Evolutionary conservation across 2,888 invertebrate genomes (phyloP), one percentile per base, ranked within the genome.

Genomic region (Periphyllus acericola): DNA sequence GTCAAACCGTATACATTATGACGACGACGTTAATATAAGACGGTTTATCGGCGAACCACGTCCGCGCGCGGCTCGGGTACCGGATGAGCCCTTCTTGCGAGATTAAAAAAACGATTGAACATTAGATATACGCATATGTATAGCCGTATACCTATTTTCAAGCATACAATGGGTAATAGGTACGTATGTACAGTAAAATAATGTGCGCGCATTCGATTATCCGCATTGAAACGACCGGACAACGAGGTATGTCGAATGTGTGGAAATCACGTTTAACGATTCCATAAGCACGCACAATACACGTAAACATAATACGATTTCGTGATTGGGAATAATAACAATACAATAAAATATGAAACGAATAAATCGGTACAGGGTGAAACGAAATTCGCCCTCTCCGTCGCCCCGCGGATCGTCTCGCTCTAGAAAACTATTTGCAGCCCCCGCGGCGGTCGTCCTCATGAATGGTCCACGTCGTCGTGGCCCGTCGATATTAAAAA

Each of bases 261-360:
- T 32, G 46, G 84, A 84, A 68, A 84, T 84, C 76, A 46, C 84
- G 66, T 84, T 84, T 76, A 66, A 76, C 84, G 84, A 76, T 76
- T 84, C 84, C 84, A 11, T 84, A 40, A 66, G 66, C 76, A 76
- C 76, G 66, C 46, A 83, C 83, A 83, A 83, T 74, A 14, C 46
- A 1, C 46, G 14, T 3, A 3, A 14, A 46, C 74, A 83, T 66
- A 75, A 84, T 84, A 84, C 32, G 66, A 84, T 84, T 84, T 84
- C 75, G 36, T 75, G 75, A 32, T 40, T 3, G 60, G 40, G 83
- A 75, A 84, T 84, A 79, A 83, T 72, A 80, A 68, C 68, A 25
- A 32, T 68, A 40, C 46, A 40, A 40, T 81, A 46, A 9, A 74
- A 83, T 36, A 74, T 14, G 74, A 76, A 83, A 34, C 71, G 36